These are phyloP conservation scores for Okapia johnstoni DNA, from an alignment of 2,113 vertebrate genomes.

Conservation along the genomic window DNA sequence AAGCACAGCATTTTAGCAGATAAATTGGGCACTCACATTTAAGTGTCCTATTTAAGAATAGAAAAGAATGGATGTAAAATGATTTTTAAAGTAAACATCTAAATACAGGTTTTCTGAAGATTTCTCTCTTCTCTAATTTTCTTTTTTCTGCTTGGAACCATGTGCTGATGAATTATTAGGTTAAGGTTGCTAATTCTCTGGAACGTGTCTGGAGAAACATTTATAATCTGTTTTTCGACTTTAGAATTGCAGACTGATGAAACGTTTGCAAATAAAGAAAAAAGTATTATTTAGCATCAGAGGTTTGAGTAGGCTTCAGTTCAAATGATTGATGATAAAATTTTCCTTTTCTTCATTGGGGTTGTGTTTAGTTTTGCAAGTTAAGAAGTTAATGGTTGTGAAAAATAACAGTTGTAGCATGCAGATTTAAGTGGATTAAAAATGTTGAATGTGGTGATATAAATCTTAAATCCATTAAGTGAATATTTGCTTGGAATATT, in stretches of 20 bases:
- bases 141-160: neutral
- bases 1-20: neutral
- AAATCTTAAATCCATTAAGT: neutral
- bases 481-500: neutral
- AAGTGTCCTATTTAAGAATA: neutral
- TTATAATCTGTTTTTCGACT: conserved; percentile 6
- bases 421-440: neutral
- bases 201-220: neutral
- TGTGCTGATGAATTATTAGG: neutral
- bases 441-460: neutral
- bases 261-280: neutral
- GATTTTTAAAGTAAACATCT: neutral
- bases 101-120: neutral
- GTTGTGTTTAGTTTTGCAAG: conserved; percentile 3
- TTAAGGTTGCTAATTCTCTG: neutral
- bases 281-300: neutral
- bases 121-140: neutral
- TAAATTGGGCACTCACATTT: neutral
- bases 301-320: neutral
- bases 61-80: conserved; percentile 1
- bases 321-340: neutral
- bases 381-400: conserved; percentile 31
- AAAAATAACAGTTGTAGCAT: neutral
- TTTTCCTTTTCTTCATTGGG: neutral
- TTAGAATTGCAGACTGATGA: neutral